Evolutionary conservation across 2,113 vertebrate species (phyloP), one percentile per base, ranked within the genome.

Genomic region (Gobius niger): DNA sequence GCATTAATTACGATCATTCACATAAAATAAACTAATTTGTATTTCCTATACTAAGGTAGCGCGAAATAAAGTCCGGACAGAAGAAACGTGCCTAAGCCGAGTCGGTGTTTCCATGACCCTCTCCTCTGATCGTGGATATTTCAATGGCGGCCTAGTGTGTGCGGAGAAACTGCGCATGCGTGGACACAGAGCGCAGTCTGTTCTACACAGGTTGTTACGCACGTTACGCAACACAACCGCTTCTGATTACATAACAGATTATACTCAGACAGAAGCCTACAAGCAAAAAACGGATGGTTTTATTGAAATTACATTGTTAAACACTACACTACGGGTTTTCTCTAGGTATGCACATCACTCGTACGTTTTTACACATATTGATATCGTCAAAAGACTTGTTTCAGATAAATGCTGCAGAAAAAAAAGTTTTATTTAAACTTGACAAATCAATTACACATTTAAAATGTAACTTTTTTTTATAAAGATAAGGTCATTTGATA

Each of bases 91-190:
- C 69, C 44, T 49, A 59, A 42, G 79, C 76, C 67, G 75, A 51
- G 63, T 70, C 72, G 81, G 82, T 47, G 74, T 70, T 74, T 84
- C 85, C 86, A 90, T 91, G 90, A 91, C 88, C 89, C 89, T 84
- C 73, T 81, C 81, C 87, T 81, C 77, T 40, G 65, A 75, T 83
- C 68, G 49, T 73, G 80, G 78, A 67, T 88, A 79, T 67, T 47
- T 88, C 91, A 91, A 92, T 92, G 91, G 92, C 92, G 92, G 89
- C 73, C 60, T 41, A 70, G 82, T 57, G 53, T 34, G 53, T 24
- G 54, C 40, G 54, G 40, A 40, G 18, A 6, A 18, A 24, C 1
- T 7, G 16, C 52, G 52, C 52, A 54, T 54, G 52, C 52, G 52
- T 2, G 52, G 9, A 24, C 9, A 5, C 7, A 34, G 3, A 60